phyloP scores from a whole-genome alignment of 2,797 vertebrate genomes.

The Lacerta agilis region DNA sequence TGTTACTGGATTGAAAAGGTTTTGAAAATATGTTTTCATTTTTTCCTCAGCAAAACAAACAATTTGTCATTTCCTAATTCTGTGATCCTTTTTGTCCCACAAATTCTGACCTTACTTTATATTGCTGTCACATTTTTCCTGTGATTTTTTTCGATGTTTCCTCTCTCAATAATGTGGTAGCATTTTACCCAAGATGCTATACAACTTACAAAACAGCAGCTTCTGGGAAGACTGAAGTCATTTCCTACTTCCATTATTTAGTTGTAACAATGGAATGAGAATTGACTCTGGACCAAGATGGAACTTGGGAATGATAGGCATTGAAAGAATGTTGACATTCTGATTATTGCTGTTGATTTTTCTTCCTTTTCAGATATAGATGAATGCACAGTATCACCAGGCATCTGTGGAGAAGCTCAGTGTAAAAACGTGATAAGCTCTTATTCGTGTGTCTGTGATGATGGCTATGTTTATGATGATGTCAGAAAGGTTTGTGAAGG shows the following conservation, averaged over 20 bases:
- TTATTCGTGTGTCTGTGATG: slow-evolving; percentile 88
- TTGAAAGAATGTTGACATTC: slow-evolving; percentile 1
- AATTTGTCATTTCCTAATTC: not conserved
- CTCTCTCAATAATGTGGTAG: not conserved
- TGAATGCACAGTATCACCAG: slow-evolving; percentile 81
- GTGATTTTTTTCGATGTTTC: slow-evolving; percentile 14
- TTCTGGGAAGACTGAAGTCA: slow-evolving; percentile 41
- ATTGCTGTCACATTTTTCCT: not conserved
- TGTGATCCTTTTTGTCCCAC: slow-evolving; percentile 18
- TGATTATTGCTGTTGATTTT: not conserved
- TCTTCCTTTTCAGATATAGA: slow-evolving; percentile 85
- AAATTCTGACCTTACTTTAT: not conserved
- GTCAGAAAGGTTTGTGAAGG: slow-evolving; percentile 87
- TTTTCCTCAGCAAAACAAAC: not conserved
- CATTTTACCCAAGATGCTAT: not conserved
- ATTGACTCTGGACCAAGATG: not conserved
- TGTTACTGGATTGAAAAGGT: not conserved
- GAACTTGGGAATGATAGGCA: not conserved
- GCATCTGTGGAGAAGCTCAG: slow-evolving; percentile 87
- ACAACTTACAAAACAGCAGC: slow-evolving; percentile 8
- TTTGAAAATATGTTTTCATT: slow-evolving; percentile 7
- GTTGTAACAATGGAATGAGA: not conserved
- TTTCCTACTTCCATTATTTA: slow-evolving; percentile 2
- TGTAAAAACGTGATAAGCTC: slow-evolving; percentile 87
- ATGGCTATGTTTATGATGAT: slow-evolving; percentile 85